These are phyloP conservation scores for Ectropis crepuscularia DNA, from an alignment of 2,888 invertebrate species.

Conservation along the genomic window DNA sequence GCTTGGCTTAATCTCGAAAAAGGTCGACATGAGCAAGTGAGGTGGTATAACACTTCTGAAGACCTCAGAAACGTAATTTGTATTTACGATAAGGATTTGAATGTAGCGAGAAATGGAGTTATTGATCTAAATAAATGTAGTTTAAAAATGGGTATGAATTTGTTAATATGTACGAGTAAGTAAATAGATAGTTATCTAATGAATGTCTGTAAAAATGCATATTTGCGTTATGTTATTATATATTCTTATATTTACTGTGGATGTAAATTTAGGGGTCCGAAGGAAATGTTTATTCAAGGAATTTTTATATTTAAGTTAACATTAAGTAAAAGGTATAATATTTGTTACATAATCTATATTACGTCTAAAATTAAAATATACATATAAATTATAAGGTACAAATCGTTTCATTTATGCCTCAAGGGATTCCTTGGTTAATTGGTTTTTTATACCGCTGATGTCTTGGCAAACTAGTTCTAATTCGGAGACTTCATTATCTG, in stretches of 20 bases:
- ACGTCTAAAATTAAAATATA: conserved; percentile 26
- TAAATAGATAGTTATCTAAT: no score
- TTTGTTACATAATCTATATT: conserved; percentile 25
- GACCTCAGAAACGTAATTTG: no score
- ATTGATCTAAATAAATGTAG: not conserved
- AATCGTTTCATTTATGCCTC: conserved; percentile 15
- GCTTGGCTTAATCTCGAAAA: no score
- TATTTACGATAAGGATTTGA: not conserved
- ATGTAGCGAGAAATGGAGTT: not conserved
- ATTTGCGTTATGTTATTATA: not conserved
- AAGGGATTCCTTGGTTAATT: not conserved
- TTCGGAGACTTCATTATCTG: conserved; percentile 47
- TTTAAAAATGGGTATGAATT: not conserved
- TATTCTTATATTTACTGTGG: not conserved
- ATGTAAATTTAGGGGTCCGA: not conserved
- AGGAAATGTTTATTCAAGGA: conserved; percentile 9
- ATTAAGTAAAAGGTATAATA: conserved; percentile 6
- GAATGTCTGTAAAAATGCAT: no score
- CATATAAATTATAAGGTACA: conserved; percentile 19
- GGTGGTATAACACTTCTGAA: no score
- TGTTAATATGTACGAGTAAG: no score
- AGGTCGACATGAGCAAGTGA: no score
- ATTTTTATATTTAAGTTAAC: conserved; percentile 23
- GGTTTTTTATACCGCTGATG: conserved; percentile 55
- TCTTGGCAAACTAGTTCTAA: conserved; percentile 76